phyloP scores from a whole-genome alignment of 2,797 vertebrate genomes.

The Phoeniculus purpureus region DNA sequence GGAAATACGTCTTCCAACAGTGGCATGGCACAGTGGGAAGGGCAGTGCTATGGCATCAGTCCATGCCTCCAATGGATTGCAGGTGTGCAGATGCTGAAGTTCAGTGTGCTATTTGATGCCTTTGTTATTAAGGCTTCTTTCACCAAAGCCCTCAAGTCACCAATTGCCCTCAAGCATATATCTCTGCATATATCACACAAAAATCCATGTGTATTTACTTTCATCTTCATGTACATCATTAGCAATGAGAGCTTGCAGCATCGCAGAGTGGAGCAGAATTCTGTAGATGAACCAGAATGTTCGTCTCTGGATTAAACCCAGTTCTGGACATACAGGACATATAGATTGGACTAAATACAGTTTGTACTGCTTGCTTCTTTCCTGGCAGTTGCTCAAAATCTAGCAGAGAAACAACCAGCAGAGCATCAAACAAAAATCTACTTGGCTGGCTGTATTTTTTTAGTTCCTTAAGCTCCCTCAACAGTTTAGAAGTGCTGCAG shows the following conservation, averaged over 20 bases:
- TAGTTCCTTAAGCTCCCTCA: background rate
- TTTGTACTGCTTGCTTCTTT: background rate
- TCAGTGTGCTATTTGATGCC: background rate
- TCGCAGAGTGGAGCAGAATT: background rate
- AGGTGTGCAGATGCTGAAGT: background rate
- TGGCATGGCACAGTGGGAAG: fast-evolving
- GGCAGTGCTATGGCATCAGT: fast-evolving
- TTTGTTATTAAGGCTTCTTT: background rate
- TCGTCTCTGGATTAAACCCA: background rate
- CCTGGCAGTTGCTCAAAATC: background rate
- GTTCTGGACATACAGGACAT: background rate
- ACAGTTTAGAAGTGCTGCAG: background rate
- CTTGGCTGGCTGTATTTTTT: background rate
- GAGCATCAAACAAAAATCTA: background rate
- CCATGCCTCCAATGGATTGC: background rate
- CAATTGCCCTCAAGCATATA: background rate
- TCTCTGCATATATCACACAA: background rate
- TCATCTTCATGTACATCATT: background rate
- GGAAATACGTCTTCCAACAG: background rate
- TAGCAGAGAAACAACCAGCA: background rate
- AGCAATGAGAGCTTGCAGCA: background rate
- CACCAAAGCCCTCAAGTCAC: background rate
- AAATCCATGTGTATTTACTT: background rate
- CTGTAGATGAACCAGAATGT: background rate
- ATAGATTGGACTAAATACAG: background rate